Evolutionary conservation across 1,140 invertebrate species (phyloP), one percentile per base, ranked within the genome.

Genomic region (Calliphora vicina): DNA sequence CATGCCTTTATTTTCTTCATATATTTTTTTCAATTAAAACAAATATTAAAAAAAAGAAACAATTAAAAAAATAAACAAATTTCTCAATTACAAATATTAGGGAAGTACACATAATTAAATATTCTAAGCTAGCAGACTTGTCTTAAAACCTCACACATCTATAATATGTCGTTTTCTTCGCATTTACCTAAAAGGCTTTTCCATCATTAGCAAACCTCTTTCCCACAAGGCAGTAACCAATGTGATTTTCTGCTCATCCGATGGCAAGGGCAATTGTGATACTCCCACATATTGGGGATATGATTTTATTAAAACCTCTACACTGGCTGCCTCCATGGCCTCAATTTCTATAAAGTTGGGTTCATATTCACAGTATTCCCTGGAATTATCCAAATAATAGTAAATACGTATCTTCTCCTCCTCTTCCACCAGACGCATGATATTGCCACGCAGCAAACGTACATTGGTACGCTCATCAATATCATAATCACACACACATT

Each of bases 361-460:
- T 73, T 97, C 96, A 89, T 93, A 94, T 43, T 94, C 96, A 88
- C 96, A 96, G 88, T 97, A 97, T 84, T 95, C 93, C 84, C 95
- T 92, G 0, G 95, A 94, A 92, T 99, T 99, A 87, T 97, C 96
- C 78, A 93, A 91, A 82, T 93, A 94, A 90, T 96, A 96, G 90
- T 97, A 98, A 67, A 98, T 86, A 45, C 92, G 93, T 57, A 94
- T 92, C 2, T 84, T 86, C 61, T 94, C 93, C 86, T 96, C 95
- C 23, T 93, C 91, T 26, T 72, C 78, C 1, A 97, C 92, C 84
- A 97, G 91, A 82, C 96, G 94, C 83, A 95, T 80, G 84, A 94
- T 93, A 89, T 96, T 94, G 80, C 92, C 93, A 82, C 96, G 92
- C 42, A 96, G 85, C 25, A 97, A 90, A 86, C 95, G 93, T 80